These are phyloP conservation scores for Hippoglossus hippoglossus DNA, from an alignment of 2,797 vertebrate species.

Conservation along the genomic window DNA sequence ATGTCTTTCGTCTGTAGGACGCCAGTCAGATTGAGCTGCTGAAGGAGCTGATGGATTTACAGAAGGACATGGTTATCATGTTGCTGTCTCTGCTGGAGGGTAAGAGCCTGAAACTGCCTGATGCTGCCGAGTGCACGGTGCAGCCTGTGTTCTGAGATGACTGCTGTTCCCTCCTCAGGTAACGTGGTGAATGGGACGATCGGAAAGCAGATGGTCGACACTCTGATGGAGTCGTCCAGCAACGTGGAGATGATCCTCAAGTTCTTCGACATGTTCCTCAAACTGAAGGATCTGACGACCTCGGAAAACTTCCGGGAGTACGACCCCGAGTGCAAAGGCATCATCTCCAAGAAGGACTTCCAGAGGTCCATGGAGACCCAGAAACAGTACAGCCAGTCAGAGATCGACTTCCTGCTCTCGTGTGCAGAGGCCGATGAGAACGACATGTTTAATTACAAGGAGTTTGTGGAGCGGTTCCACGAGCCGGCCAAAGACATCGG, in stretches of 20 bases:
- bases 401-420: conserved; percentile 94
- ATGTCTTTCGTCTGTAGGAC: conserved; percentile 81
- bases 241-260: conserved; percentile 99
- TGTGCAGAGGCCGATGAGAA: conserved; percentile 96
- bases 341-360: conserved; percentile 97
- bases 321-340: conserved; percentile 92
- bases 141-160: not conserved
- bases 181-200: conserved; percentile 98
- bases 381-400: conserved; percentile 94
- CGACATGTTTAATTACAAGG: conserved; percentile 94
- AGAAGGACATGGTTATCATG: conserved; percentile 99
- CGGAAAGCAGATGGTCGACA: conserved; percentile 98
- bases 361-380: conserved; percentile 98
- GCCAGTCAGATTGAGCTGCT: conserved; percentile 96
- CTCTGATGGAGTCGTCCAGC: conserved; percentile 95
- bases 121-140: not conserved
- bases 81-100: conserved; percentile 96
- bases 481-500: conserved; percentile 98
- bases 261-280: conserved; percentile 98
- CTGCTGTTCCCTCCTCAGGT: conserved; percentile 74
- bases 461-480: conserved; percentile 96
- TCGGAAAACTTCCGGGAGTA: conserved; percentile 96
- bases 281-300: conserved; percentile 94
- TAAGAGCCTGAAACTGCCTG: conserved; percentile 56
- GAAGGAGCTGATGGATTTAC: conserved; percentile 97